Evolutionary conservation across 2,888 invertebrate species (phyloP), one percentile per base, ranked within the genome.

Genomic region (Orthonychiurus folsomi): DNA sequence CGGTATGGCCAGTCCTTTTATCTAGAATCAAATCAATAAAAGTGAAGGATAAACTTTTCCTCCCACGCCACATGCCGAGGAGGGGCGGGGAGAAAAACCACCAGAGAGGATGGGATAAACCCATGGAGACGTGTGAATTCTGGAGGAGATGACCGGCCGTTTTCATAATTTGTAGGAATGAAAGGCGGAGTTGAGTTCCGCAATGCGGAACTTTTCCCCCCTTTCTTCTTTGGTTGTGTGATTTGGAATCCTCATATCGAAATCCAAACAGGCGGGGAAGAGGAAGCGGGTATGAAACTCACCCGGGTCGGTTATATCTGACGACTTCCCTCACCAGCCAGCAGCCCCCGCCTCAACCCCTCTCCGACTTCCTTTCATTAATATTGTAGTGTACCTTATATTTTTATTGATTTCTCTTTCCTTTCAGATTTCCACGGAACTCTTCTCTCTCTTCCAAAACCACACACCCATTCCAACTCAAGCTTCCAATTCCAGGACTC

Each of bases 121-220:
- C 15, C 37, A 37, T 37, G 37, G 37, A 15, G 37, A 37, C 15
- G 37, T 37, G 37, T 37, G 37, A 37, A 37, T 37, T 37, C 37
- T 37, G 15, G 37, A 37, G 5, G 37, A 37, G 37, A 37, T 37
- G 37, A 37, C 37, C 37, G 37, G 37, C 37, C 37, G 37, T 37
- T 37, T 37, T 37, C 37, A 37, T 37, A 37, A 37, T 37, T 37
- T 37, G 37, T 37, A 37, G 37, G 37, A 37, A 37, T 37, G 37
- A 37, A 37, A 37, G 37, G 37, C 5, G 37, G 37, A 37, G 37
- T 37, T 37, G 37, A 37, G 37, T 37, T 37, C 37, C 37, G 37
- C 37, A 37, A 37, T 37, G 37, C 37, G 37, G 37, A n/a, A 37
- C 37, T 37, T 37, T 37, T 15, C 15, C 37, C 15, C 37, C 37